A percentile compares a stretch with the other conserved stretches of the same genome.
Conservation (phyloP, 2,888 invertebrate genomes). For the Scaptomyza tumidula region DNA sequence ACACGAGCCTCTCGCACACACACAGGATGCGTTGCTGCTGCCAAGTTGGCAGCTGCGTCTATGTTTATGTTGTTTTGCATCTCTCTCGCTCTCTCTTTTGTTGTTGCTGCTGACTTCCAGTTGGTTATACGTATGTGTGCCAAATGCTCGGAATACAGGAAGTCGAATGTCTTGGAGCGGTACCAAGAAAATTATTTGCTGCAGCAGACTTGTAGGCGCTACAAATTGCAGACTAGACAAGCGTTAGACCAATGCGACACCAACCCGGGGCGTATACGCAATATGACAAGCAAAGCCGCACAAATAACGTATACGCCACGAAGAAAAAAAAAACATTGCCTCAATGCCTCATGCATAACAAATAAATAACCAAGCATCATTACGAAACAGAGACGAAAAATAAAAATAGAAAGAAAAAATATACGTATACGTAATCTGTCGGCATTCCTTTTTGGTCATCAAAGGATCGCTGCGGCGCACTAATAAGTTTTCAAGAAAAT, state of each 20-base stretch:
- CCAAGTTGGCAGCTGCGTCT: constrained; percentile 59
- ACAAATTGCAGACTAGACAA: constrained; percentile 80
- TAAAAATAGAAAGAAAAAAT: constrained; percentile 32
- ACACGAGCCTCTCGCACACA: constrained; percentile 49
- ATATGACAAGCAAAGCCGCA: constrained; percentile 7
- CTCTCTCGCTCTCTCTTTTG: constrained; percentile 4
- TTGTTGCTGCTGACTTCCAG: constrained; percentile 34
- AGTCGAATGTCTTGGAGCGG: constrained; percentile 48
- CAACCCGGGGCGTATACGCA: constrained; percentile 61
- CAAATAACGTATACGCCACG: constrained; percentile 46
- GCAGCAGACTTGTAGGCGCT: constrained; percentile 83
- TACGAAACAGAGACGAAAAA: constrained; percentile 15
- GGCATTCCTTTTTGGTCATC: constrained; percentile 47
- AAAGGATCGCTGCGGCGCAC: constrained; percentile 68
- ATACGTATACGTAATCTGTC: constrained; percentile 9
- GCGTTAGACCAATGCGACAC: constrained; percentile 48
- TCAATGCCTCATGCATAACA: constrained; percentile 63
- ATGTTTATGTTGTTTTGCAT: constrained; percentile 57
- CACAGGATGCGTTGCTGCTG: constrained; percentile 58
- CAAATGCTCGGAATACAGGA: constrained; percentile 45
- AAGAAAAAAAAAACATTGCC: background rate
- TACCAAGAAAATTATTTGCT: constrained; percentile 58
- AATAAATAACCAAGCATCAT: constrained; percentile 62
- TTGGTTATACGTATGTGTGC: constrained; percentile 49
- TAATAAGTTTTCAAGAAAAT: constrained; percentile 81